These are phyloP conservation scores for Dipodomys merriami DNA, from an alignment of 2,113 vertebrate genomes.

Conservation along the genomic window DNA sequence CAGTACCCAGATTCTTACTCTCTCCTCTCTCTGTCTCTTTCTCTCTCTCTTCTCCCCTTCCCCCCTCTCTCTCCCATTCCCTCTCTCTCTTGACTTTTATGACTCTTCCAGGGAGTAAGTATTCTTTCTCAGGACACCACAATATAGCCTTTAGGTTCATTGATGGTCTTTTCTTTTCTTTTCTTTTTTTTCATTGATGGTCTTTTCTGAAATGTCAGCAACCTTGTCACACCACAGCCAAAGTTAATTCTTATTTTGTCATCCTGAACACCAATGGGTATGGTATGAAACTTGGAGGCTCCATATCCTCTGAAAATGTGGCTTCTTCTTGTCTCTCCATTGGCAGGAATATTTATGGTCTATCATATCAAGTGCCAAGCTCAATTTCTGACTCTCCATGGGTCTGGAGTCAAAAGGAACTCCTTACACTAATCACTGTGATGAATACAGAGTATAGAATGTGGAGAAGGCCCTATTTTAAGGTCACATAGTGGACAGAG, in stretches of 20 bases:
- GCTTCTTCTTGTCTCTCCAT: not conserved
- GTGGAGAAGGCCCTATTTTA: not conserved
- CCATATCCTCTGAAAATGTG: not conserved
- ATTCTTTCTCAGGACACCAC: rapidly evolving
- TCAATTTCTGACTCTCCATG: not conserved
- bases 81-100: not conserved
- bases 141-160: not conserved
- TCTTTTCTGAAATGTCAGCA: not conserved
- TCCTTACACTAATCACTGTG: not conserved
- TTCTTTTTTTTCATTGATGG: not conserved
- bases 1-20: not conserved
- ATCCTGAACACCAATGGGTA: not conserved
- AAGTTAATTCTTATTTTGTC: not conserved
- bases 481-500: too few relatives aligned
- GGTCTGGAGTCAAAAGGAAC: not conserved
- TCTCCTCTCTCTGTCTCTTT: not conserved
- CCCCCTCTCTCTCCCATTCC: too few relatives aligned
- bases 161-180: not conserved
- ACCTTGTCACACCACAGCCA: not conserved
- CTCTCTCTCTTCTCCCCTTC: too few relatives aligned
- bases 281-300: not conserved
- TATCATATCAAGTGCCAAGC: not conserved
- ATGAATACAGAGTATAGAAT: not conserved
- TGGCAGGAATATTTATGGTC: not conserved
- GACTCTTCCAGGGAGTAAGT: not conserved